Percentiles rank a stretch among this genome's conserved stretches.
These are phyloP conservation scores for Diadumene lineata DNA, from an alignment of 92 coral and sea anemone species.

Conservation along the genomic window DNA sequence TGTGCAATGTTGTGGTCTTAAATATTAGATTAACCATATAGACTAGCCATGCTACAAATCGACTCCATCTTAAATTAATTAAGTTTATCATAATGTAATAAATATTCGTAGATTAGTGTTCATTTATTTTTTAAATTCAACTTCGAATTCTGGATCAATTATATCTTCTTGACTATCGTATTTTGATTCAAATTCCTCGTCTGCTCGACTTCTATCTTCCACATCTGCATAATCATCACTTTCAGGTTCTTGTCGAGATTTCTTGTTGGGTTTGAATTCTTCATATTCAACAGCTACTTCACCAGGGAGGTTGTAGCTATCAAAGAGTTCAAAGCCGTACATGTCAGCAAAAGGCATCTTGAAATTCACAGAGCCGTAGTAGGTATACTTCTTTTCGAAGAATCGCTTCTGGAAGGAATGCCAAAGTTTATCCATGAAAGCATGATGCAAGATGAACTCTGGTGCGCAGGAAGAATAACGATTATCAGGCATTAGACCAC, in stretches of 20 bases:
- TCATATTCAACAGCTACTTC: slow-evolving; percentile 46
- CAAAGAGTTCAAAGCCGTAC: slow-evolving; percentile 43
- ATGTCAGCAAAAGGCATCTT: slow-evolving; percentile 47
- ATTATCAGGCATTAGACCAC: slow-evolving; percentile 47
- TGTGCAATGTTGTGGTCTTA: too few species aligned
- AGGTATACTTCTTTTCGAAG: slow-evolving; percentile 34
- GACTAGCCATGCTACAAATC: too few species aligned
- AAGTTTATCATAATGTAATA: too few species aligned
- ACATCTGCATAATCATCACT: not conserved
- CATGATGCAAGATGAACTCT: slow-evolving; percentile 64
- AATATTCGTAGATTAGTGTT: too few species aligned
- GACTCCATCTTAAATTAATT: too few species aligned
- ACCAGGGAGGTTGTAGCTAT: slow-evolving; percentile 47
- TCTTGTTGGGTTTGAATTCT: too few species aligned
- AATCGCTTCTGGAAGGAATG: slow-evolving; percentile 54
- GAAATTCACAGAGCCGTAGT: slow-evolving; percentile 26
- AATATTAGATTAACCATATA: too few species aligned
- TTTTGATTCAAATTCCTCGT: too few species aligned
- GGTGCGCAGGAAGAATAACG: slow-evolving; percentile 43
- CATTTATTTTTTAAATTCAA: not conserved
- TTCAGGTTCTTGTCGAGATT: not conserved
- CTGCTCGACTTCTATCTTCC: not conserved
- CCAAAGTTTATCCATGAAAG: slow-evolving; percentile 73
- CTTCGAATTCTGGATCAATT: not conserved
- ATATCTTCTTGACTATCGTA: too few species aligned